Percentiles rank a stretch among this genome's conserved stretches.
phyloP scores from a whole-genome alignment of 2,797 vertebrate species.

The Hirundo rustica region DNA sequence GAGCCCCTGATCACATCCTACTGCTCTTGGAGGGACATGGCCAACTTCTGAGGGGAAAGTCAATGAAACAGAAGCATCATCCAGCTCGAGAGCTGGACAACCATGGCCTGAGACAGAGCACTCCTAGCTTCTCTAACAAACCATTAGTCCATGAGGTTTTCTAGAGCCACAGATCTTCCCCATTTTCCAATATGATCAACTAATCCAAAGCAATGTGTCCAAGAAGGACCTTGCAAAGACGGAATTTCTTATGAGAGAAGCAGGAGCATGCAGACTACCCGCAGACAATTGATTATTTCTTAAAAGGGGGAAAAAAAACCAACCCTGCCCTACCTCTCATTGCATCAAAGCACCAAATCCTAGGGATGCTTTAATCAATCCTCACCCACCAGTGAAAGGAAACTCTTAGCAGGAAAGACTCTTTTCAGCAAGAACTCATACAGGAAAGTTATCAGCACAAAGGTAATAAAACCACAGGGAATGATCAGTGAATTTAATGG shows the following conservation, averaged over 20 bases:
- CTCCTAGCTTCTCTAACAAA: neutral
- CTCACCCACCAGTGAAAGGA: neutral
- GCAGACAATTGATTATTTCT: neutral
- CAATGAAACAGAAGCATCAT: neutral
- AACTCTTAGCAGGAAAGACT: neutral
- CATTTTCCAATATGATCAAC: neutral
- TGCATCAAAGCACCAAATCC: neutral
- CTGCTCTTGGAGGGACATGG: neutral
- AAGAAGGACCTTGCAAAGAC: neutral
- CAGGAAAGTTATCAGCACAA: neutral
- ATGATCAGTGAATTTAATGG: neutral
- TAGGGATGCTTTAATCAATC: neutral
- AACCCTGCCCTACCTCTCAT: neutral
- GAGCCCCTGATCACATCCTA: neutral
- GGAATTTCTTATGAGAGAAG: neutral
- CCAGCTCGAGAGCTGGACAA: neutral
- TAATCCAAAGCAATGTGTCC: neutral
- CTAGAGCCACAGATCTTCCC: neutral
- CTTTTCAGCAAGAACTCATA: neutral
- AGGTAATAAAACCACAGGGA: neutral
- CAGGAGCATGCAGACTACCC: neutral
- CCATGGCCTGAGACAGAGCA: neutral
- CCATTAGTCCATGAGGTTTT: neutral
- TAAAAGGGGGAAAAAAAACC: neutral
- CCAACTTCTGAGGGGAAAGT: rapidly evolving